Conservation (phyloP, 2,888 invertebrate genomes). For the Buathra laborator region DNA sequence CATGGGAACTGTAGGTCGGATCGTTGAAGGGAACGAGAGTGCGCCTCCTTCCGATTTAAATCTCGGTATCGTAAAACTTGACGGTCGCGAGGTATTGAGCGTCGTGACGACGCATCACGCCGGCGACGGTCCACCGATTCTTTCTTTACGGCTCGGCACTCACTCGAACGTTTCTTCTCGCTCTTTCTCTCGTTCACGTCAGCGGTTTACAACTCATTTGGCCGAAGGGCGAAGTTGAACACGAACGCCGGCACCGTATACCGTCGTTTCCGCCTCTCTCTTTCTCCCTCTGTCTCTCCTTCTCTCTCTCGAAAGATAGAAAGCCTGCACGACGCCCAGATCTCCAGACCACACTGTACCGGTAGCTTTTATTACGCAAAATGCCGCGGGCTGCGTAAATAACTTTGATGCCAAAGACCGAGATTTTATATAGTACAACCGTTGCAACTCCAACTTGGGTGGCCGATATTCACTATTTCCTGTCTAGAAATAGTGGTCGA, state of each 20-base stretch:
- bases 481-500: not conserved
- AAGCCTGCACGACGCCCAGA: slow-evolving; percentile 40
- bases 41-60: slow-evolving; percentile 68
- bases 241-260: slow-evolving; percentile 56
- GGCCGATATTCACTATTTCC: slow-evolving; percentile 49
- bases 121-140: slow-evolving; percentile 57
- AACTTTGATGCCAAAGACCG: slow-evolving; percentile 23
- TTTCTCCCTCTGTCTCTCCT: not conserved
- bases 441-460: slow-evolving; percentile 42
- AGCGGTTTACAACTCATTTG: slow-evolving; percentile 80
- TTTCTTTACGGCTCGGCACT: slow-evolving; percentile 60
- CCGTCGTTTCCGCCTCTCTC: slow-evolving; percentile 40
- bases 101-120: slow-evolving; percentile 55
- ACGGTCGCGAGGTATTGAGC: slow-evolving; percentile 49
- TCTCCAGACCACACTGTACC: slow-evolving; percentile 52
- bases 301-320: slow-evolving; percentile 13
- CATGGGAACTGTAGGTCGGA: slow-evolving; percentile 42
- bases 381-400: slow-evolving; percentile 29
- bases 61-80: slow-evolving; percentile 69
- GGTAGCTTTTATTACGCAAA: slow-evolving; percentile 76
- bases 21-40: slow-evolving; percentile 42
- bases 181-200: slow-evolving; percentile 61
- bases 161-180: slow-evolving; percentile 43
- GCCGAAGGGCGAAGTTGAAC: slow-evolving; percentile 54
- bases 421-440: not conserved